Evolutionary conservation across 2,797 vertebrate species (phyloP).

Genomic region (Pangasius sanitwongsei): DNA sequence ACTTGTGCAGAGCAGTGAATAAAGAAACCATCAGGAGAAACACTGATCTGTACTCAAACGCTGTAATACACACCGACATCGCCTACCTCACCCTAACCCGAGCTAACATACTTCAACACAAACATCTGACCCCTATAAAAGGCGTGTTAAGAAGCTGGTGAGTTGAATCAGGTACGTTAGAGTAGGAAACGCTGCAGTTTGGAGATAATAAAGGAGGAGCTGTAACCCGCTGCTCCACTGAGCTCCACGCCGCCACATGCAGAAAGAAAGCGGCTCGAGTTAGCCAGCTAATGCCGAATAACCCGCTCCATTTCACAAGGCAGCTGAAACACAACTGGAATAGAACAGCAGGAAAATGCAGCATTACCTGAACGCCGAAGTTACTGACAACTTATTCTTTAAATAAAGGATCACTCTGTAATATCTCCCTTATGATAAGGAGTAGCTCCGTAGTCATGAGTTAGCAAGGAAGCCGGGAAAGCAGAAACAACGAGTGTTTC

Average conservation of each 20-base stretch:
- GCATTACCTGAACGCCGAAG: conserved; percentile 13
- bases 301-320: neutral
- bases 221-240: neutral
- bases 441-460: conserved; percentile 6
- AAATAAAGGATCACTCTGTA: neutral
- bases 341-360: neutral
- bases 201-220: neutral
- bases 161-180: neutral
- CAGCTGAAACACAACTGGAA: neutral
- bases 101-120: neutral
- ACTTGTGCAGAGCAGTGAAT: neutral
- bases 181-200: neutral
- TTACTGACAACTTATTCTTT: conserved; percentile 1
- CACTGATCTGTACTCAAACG: neutral
- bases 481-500: neutral
- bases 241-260: conserved; percentile 39
- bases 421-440: neutral
- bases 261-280: conserved; percentile 4
- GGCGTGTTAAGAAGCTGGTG: neutral
- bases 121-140: neutral
- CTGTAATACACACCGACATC: neutral
- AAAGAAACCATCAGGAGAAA: neutral
- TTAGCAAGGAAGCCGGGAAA: conserved; percentile 27
- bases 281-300: neutral
- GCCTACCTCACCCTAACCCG: neutral